Base-by-base conservation (phyloP, 2,113 vertebrate species). In the Oreochromis tanganicae region DNA sequence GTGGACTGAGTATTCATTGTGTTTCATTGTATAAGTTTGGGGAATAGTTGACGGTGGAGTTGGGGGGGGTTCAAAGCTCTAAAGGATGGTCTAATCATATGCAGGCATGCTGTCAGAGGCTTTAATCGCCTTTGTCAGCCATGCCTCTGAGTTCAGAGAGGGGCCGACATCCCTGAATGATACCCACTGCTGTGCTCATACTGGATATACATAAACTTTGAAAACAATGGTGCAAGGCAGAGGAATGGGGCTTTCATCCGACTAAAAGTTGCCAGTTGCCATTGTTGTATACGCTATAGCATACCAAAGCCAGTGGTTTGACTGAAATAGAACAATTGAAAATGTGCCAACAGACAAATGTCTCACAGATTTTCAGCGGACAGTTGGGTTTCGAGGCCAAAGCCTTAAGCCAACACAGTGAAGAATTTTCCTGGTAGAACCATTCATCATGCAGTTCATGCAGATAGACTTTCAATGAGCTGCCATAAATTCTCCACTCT, bases 101-200 rank as follows among this genome's bases (percentile, higher is more conserved):
- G 90, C 90, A 91, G 80, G 78, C 89, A 91, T 84, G 82, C 82
- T 89, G 88, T 94, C 92, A 91, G 73, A 89, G 85, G 82, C 85
- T 94, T 94, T 94, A 95, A 93, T 95, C 90, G 85, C 80, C 86
- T 94, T 93, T 94, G 93, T 90, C 90, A 86, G 88, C 68, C 34
- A 6, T 87, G 92, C 85, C 86, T 93, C 80, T 14, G 89, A 93
- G 93, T 95, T 95, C 92, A 93, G 90, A 92, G 38, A 90, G 84
- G 81, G 92, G 89, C 90, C 54, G 54, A 38, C 82, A 12, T 91
- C 86, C 57, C 79, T 80, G 68, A 84, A 79, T 90, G 75, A 89
- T 80, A 88, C 89, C 91, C 88, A 66, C 82, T 87, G 86, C 88
- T 92, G 89, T 79, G 87, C 75, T 93, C 82, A 66, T 83, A 90